Conservation (phyloP, 1,140 invertebrate genomes). For the Tetramorium parvispinum region DNA sequence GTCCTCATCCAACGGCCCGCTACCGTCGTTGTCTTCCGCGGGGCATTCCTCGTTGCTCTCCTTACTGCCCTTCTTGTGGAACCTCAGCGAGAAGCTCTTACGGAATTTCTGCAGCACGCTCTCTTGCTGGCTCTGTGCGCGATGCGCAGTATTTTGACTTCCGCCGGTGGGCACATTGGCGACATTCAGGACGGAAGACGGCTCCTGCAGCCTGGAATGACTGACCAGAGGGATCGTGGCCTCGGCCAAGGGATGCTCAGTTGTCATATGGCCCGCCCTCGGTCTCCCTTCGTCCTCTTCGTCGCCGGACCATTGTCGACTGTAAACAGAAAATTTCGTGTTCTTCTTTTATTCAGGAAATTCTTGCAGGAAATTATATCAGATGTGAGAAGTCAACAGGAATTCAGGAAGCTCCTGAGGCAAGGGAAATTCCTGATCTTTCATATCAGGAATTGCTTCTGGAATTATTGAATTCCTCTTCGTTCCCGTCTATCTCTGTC, state of each 20-base stretch:
- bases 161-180: constrained; percentile 67
- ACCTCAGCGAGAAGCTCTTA: constrained; percentile 89
- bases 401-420: background rate
- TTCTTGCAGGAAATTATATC: background rate
- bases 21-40: constrained; percentile 82
- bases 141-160: constrained; percentile 68
- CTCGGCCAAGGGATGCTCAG: constrained; percentile 81
- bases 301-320: constrained; percentile 81
- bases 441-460: background rate
- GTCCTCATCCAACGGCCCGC: constrained; percentile 78
- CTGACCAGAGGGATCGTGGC: constrained; percentile 78
- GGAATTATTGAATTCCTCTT: constrained; percentile 14
- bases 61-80: constrained; percentile 87
- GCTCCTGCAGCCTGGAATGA: constrained; percentile 80
- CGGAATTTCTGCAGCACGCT: constrained; percentile 90
- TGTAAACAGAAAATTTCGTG: constrained; percentile 56
- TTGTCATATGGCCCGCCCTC: constrained; percentile 62
- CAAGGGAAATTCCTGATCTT: background rate
- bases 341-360: background rate
- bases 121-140: constrained; percentile 79
- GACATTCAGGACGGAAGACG: constrained; percentile 67
- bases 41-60: constrained; percentile 84
- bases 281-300: constrained; percentile 76
- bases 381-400: too few species aligned
- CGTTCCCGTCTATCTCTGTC: background rate